A percentile compares a stretch with the other conserved stretches of the same genome.
Conservation (phyloP, 2,113 vertebrate species). For the Lipophrys pholis region DNA sequence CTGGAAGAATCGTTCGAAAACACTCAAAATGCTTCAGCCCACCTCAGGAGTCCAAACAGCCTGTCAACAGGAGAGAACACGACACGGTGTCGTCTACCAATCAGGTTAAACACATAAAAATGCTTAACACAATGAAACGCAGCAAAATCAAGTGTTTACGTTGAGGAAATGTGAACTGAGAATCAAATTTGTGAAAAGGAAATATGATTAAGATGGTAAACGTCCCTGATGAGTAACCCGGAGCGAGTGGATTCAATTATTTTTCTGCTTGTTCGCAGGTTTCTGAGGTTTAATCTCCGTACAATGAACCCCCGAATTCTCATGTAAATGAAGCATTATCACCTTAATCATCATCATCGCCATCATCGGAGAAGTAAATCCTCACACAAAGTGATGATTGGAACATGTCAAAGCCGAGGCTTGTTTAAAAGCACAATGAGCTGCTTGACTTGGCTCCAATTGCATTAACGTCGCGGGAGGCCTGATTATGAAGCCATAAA, state of each 20-base stretch:
- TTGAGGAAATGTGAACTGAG: too few species aligned
- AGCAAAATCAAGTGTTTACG: too few species aligned
- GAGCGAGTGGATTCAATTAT: not conserved
- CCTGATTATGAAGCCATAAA: constrained; percentile 60
- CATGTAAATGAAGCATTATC: not conserved
- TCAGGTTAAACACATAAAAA: too few species aligned
- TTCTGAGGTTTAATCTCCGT: not conserved
- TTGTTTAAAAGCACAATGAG: constrained; percentile 44
- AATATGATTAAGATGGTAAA: not conserved
- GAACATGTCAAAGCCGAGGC: constrained; percentile 43
- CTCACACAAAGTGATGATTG: constrained; percentile 10
- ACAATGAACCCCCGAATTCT: not conserved
- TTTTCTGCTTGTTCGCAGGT: not conserved
- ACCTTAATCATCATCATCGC: not conserved
- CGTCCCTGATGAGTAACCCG: not conserved
- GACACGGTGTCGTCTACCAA: too few species aligned
- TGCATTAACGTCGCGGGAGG: constrained; percentile 14
- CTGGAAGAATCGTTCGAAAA: too few species aligned
- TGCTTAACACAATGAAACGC: not conserved
- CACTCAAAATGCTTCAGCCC: too few species aligned
- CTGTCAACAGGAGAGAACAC: too few species aligned
- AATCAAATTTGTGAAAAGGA: not conserved
- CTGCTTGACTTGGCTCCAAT: constrained; percentile 49
- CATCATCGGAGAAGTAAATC: not conserved
- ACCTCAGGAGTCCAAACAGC: too few species aligned